Conservation (phyloP, 2,888 invertebrate species). For the Dexiosoma caninum region DNA sequence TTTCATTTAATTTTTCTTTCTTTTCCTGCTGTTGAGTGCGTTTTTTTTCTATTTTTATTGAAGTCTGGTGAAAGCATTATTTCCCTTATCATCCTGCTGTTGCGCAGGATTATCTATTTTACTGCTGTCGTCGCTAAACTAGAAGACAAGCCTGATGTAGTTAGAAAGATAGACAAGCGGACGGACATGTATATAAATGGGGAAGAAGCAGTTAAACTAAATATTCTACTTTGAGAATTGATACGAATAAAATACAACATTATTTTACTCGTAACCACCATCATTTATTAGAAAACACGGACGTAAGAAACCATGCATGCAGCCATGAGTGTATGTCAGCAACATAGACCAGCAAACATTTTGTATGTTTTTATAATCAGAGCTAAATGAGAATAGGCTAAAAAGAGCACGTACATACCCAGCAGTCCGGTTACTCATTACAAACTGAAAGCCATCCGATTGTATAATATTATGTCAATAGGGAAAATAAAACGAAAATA, state of each 20-base stretch:
- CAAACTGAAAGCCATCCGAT: too few species aligned
- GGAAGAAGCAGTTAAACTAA: conserved; percentile 41
- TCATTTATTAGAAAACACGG: background rate
- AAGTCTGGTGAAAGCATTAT: conserved; percentile 55
- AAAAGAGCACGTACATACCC: too few species aligned
- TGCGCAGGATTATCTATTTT: conserved; percentile 61
- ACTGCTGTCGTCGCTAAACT: conserved; percentile 55
- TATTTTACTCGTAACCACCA: conserved; percentile 31
- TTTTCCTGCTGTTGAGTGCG: conserved; percentile 5
- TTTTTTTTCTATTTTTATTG: conserved; percentile 3
- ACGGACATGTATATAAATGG: background rate
- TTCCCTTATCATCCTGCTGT: conserved; percentile 60
- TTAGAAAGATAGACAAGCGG: background rate
- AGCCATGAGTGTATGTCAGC: background rate
- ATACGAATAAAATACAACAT: conserved; percentile 15
- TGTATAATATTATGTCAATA: too few species aligned
- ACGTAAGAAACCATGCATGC: background rate
- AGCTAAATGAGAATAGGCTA: too few species aligned
- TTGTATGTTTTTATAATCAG: background rate
- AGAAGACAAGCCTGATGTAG: background rate
- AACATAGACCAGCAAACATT: background rate
- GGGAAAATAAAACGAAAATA: too few species aligned
- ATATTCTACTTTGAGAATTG: conserved; percentile 41
- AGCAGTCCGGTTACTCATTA: too few species aligned
- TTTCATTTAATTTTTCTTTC: conserved; percentile 15